Base-by-base conservation (phyloP, 2,888 invertebrate species). In the Sialis lutaria region DNA sequence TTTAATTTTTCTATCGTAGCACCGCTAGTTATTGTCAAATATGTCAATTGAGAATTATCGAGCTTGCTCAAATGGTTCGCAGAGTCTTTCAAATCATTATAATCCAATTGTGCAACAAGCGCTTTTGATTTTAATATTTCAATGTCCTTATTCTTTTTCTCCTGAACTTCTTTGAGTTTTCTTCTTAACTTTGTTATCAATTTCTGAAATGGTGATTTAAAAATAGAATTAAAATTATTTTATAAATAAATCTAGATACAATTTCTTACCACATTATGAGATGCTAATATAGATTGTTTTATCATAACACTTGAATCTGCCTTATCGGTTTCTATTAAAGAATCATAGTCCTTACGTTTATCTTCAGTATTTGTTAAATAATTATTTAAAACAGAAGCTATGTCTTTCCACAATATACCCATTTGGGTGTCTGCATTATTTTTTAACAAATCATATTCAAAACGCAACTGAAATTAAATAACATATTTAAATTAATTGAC, bases 1-100 rank as follows among this genome's bases (percentile, higher is more conserved):
- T 65, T 58, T 2, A 75, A 55, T 63, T 68, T 63, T 50, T 65
- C 64, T 1, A 69, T 52, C 8, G 65, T 52, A n/a, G 59, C 58
- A 50, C 70, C 67, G 1, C 73, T 65, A 12, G 53, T 54, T 49
- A 58, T 61, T 5, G 59, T 58, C 7, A 66, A 49, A 34, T 42
- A 34, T n/a, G 32, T 42, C 12, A 47, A 42, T 10, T 47, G 34
- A 3, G 13, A 9, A 34, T 42, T 33, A 10, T 47, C 42, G 6
- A 13, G 30, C 12, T 42, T 40, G 6, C 10, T 35, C 22, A 22
- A 22, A 22, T 22, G 2, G 22, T 22, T 22, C 22, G 22, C 22
- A 22, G 22, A 22, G 10, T 47, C 42, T 42, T 42, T 42, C 10
- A 42, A 42, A 8, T 6, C 9, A 6, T 35, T 4, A 22, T 35